Conservation (phyloP, 1,140 invertebrate species). For the Oryctes rhinoceros region DNA sequence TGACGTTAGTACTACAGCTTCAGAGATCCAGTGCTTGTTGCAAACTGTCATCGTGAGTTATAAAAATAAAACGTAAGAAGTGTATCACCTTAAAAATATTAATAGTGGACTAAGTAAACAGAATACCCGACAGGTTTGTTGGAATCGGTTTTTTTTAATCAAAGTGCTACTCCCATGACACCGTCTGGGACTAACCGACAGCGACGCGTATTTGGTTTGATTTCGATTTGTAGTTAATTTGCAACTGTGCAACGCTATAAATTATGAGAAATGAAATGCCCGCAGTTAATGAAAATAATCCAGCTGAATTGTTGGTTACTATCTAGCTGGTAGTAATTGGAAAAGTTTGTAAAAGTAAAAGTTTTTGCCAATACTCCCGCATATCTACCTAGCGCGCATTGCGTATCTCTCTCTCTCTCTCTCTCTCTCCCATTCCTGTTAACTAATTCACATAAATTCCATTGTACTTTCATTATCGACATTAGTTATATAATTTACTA, state of each 20-base stretch:
- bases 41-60: slow-evolving; percentile 18
- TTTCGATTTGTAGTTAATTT: slow-evolving; percentile 23
- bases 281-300: neutral
- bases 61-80: neutral
- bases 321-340: too few relatives aligned
- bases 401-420: too few relatives aligned
- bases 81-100: slow-evolving; percentile 19
- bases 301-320: too few relatives aligned
- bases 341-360: too few relatives aligned
- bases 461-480: too few relatives aligned
- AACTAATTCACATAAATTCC: too few relatives aligned
- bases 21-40: too few relatives aligned
- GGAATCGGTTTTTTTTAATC: neutral
- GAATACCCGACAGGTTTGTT: neutral
- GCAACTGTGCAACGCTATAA: neutral
- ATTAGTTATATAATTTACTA: too few relatives aligned
- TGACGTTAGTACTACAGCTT: neutral
- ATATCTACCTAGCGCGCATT: too few relatives aligned
- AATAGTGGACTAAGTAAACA: neutral
- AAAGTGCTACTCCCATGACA: neutral
- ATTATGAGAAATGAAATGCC: neutral
- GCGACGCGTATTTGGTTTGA: slow-evolving; percentile 4
- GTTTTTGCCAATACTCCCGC: too few relatives aligned
- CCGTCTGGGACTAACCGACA: neutral
- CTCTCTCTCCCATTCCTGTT: too few relatives aligned